These are phyloP conservation scores for Climacteris rufus DNA, from an alignment of 2,113 vertebrate species.

Conservation along the genomic window DNA sequence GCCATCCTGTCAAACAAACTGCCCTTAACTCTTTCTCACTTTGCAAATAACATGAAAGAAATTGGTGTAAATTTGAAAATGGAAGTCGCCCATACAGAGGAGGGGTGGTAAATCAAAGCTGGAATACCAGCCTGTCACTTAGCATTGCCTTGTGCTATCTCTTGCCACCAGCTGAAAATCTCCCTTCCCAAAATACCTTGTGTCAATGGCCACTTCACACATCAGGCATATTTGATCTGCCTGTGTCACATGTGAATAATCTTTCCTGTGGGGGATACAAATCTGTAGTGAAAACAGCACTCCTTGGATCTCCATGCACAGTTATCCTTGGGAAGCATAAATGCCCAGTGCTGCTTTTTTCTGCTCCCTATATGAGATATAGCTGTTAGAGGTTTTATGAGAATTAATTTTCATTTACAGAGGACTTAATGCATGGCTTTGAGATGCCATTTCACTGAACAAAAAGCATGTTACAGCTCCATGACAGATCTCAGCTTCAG, in stretches of 20 bases:
- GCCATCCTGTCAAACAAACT: neutral
- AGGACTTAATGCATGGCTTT: neutral
- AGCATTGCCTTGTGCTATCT: neutral
- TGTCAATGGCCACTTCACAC: neutral
- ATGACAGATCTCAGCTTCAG: neutral
- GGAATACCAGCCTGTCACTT: neutral
- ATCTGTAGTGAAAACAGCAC: neutral
- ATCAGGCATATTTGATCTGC: neutral
- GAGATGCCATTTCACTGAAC: neutral
- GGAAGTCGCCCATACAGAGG: neutral
- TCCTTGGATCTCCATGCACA: neutral
- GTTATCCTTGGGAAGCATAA: neutral
- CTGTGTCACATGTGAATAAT: neutral
- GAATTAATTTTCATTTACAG: neutral
- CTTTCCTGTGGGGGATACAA: neutral
- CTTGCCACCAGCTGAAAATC: neutral
- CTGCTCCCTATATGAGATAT: neutral
- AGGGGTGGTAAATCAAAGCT: neutral
- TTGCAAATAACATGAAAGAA: neutral
- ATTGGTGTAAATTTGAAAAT: neutral
- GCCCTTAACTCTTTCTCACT: neutral
- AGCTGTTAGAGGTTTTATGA: neutral
- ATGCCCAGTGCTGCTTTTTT: neutral
- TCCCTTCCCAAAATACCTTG: neutral
- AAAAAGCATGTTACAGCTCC: neutral